phyloP scores from a whole-genome alignment of 2,797 vertebrate species.

The Limosa lapponica region DNA sequence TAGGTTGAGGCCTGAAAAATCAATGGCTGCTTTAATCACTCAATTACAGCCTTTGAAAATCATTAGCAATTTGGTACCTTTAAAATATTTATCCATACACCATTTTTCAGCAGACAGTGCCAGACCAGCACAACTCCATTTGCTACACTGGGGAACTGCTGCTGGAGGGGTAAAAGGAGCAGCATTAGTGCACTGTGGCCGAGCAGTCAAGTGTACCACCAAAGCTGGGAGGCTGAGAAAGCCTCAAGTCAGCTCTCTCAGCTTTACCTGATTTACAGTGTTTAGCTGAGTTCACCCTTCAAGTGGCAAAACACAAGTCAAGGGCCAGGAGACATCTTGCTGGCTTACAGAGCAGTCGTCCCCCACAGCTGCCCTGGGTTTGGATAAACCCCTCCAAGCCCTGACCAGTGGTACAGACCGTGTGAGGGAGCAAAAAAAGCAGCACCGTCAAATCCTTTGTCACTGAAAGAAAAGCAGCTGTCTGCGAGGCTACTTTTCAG shows the following conservation, averaged over 20 bases:
- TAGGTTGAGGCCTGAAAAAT: slow-evolving; percentile 28
- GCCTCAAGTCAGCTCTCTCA: neutral
- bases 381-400: neutral
- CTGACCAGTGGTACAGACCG: fast-evolving
- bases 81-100: neutral
- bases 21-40: slow-evolving; percentile 36
- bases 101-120: slow-evolving; percentile 6
- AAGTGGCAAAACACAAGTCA: neutral
- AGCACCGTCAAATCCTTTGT: fast-evolving
- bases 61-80: neutral
- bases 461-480: neutral
- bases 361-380: neutral
- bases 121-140: neutral
- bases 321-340: neutral
- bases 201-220: neutral
- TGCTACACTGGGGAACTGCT: neutral
- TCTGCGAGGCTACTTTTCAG: neutral
- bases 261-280: neutral
- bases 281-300: neutral
- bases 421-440: neutral
- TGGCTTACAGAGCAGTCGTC: neutral
- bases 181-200: neutral
- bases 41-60: slow-evolving; percentile 40
- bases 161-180: neutral
- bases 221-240: neutral